Percentiles rank a stretch among this genome's conserved stretches.
Conservation (phyloP, 2,113 vertebrate species). For the Coturnix japonica region DNA sequence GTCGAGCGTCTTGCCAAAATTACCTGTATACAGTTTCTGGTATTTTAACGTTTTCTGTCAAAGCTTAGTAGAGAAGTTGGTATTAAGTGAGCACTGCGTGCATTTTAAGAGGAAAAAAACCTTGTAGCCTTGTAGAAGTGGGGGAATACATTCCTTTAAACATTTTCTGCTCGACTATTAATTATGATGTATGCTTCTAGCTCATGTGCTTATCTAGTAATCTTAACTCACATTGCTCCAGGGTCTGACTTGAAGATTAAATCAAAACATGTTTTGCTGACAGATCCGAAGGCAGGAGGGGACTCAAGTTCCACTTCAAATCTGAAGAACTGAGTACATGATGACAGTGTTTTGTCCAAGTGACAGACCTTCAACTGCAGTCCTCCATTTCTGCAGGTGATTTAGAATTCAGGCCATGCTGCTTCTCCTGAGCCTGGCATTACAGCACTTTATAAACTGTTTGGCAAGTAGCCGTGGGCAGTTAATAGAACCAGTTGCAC, state of each 20-base stretch:
- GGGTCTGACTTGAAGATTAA: background rate
- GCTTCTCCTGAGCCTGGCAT: background rate
- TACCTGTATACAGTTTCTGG: background rate
- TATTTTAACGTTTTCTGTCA: slow-evolving; percentile 4
- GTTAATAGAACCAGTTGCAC: background rate
- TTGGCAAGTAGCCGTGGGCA: background rate
- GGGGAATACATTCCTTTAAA: background rate
- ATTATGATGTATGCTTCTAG: background rate
- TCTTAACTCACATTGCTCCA: background rate
- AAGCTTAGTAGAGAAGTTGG: background rate
- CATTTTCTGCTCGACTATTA: background rate
- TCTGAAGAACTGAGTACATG: background rate
- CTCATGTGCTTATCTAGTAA: background rate
- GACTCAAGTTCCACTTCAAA: background rate
- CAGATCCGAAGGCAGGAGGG: background rate
- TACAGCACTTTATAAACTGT: background rate
- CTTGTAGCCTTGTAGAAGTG: background rate
- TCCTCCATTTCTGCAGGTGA: background rate
- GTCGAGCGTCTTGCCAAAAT: background rate
- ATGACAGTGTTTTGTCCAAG: background rate
- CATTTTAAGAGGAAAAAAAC: background rate
- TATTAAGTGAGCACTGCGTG: background rate
- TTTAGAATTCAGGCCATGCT: background rate
- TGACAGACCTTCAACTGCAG: background rate
- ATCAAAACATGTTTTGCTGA: background rate